phyloP scores from a whole-genome alignment of 2,113 vertebrate species.

The Antidorcas marsupialis region DNA sequence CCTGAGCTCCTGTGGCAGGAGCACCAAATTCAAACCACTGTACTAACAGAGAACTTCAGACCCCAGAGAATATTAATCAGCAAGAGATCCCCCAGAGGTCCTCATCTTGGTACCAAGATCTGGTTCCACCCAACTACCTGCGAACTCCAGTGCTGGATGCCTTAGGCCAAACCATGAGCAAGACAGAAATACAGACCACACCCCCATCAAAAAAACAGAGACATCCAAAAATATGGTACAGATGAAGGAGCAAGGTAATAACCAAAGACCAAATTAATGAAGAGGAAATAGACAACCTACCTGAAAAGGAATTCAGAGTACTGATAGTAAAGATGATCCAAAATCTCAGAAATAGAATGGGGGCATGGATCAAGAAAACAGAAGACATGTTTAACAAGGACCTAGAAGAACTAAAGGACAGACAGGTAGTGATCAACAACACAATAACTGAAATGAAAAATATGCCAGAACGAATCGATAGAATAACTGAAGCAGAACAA shows the following conservation, averaged over 20 bases:
- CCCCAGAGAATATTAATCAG: neutral
- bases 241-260: neutral
- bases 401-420: neutral
- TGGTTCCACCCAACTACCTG: neutral
- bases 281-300: neutral
- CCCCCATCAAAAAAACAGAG: neutral
- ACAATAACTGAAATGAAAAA: neutral
- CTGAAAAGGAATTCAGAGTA: neutral
- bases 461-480: neutral
- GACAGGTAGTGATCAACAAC: neutral
- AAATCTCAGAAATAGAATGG: neutral
- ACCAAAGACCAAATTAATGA: neutral
- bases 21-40: neutral
- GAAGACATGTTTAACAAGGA: neutral
- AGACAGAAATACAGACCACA: neutral
- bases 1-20: neutral
- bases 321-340: neutral
- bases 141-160: neutral
- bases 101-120: neutral
- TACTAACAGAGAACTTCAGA: neutral
- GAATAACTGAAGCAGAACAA: neutral
- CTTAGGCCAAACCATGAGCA: neutral
- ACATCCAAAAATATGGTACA: neutral
- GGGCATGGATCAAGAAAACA: neutral
- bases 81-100: neutral